These are phyloP conservation scores for Trachythela sp. DNA, from an alignment of 64 coral and sea anemone genomes.

Conservation along the genomic window DNA sequence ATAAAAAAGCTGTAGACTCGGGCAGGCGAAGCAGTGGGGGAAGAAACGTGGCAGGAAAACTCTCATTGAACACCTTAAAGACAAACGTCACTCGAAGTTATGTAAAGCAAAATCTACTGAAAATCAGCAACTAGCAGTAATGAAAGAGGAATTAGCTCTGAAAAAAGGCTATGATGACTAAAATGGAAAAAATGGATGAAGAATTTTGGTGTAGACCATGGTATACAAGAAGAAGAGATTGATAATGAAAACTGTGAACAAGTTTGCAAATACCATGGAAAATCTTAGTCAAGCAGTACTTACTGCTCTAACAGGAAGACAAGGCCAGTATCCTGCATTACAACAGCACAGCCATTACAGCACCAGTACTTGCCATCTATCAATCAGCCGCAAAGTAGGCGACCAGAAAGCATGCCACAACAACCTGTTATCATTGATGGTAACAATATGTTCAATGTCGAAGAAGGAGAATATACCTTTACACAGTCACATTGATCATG, in stretches of 20 bases:
- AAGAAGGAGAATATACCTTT: too few relatives aligned
- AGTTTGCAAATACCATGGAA: too few relatives aligned
- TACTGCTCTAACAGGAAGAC: too few relatives aligned
- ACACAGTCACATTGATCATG: neutral
- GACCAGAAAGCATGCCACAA: neutral
- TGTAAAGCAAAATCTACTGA: neutral
- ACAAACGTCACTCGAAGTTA: neutral
- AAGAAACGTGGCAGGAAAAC: conserved; percentile 30
- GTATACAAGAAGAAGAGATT: too few relatives aligned
- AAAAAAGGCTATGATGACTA: neutral
- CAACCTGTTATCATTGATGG: too few relatives aligned
- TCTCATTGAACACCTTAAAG: neutral
- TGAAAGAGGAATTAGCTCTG: neutral
- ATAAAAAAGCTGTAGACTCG: conserved; percentile 29
- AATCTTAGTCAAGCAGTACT: too few relatives aligned
- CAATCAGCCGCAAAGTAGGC: neutral
- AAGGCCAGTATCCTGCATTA: too few relatives aligned
- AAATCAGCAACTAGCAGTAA: neutral
- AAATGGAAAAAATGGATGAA: neutral
- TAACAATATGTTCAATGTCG: too few relatives aligned
- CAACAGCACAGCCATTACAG: neutral
- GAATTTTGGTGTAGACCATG: too few relatives aligned
- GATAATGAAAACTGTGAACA: neutral
- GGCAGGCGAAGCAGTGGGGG: conserved; percentile 32
- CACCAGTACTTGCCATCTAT: neutral